Conservation (phyloP, 2,797 vertebrate genomes). For the Acrocephalus scirpaceus region DNA sequence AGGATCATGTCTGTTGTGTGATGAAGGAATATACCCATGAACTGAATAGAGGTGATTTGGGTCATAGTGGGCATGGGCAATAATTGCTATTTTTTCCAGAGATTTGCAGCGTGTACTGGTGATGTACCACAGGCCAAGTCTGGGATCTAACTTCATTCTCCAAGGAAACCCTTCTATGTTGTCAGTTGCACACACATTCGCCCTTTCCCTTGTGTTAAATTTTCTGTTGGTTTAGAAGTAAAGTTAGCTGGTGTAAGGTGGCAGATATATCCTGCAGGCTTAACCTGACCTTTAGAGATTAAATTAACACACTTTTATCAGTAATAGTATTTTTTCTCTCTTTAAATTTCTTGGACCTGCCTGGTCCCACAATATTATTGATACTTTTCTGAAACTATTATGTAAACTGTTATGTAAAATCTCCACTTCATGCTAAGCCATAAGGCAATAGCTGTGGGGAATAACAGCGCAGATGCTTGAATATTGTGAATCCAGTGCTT, state of each 20-base stretch:
- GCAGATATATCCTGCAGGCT: not conserved
- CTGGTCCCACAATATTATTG: not conserved
- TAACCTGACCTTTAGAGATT: conserved; percentile 12
- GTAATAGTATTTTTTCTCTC: not conserved
- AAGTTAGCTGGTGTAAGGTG: not conserved
- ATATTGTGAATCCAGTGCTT: not conserved
- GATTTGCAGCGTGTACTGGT: not conserved
- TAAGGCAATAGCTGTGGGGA: not conserved
- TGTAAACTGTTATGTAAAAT: not conserved
- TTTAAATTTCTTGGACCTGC: not conserved
- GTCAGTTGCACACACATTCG: not conserved
- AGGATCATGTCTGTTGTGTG: not conserved
- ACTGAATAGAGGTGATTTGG: not conserved
- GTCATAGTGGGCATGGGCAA: not conserved
- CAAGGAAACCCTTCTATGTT: not conserved
- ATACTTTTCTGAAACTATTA: not conserved
- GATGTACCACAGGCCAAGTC: not conserved
- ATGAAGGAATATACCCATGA: not conserved
- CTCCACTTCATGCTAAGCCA: not conserved
- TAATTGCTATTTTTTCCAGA: not conserved
- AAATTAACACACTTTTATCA: not conserved
- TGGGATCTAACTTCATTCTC: not conserved
- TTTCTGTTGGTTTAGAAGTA: not conserved
- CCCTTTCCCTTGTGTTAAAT: not conserved
- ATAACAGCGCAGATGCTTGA: not conserved